Base-by-base conservation (phyloP, 2,113 vertebrate genomes). In the Carettochelys insculpta region DNA sequence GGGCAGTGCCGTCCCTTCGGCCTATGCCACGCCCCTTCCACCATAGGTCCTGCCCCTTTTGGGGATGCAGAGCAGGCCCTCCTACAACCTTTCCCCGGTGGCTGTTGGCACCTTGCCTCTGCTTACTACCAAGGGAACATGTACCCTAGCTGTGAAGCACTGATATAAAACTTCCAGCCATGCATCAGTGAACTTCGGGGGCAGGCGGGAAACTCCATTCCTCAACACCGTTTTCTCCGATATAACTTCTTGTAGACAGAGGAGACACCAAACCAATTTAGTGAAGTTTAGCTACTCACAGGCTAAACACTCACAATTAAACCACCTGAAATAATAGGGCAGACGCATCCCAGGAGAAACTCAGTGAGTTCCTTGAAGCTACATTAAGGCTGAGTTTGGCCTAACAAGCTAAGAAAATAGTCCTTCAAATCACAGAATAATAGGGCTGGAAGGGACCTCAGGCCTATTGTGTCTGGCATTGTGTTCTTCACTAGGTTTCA, bases 391-490 rank as follows among this genome's bases (percentile, higher is more conserved):
- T 68, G 83, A 86, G 80, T 47, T 58, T 85, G 56, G 16, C 75
- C 38, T 73, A 77, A 13, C 50, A 68, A 68, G 61, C n/a, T 38
- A 38, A 16, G 17, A 6, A 2, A 0, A 0, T 4, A 78, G 1
- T 16, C 51, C 79, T 41, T 89, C 0, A 65, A 17, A 65, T 0
- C n/a, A n/a, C n/a, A n/a, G n/a, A n/a, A n/a, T n/a, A n/a, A 14
- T 71, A 6, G 34, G 68, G 52, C 3, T 5, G 14, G n/a, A n/a
- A n/a, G n/a, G n/a, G n/a, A n/a, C n/a, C n/a, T n/a, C n/a, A n/a
- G n/a, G n/a, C n/a, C n/a, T n/a, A n/a, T 48, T 79, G 31, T 25
- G 17, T 11, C 1, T 1, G 80, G 20, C 38, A 16, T 71, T 51
- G 31, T 77, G 27, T 90, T 11, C 34, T 71, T 87, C 29, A 6